phyloP scores from a whole-genome alignment of 2,888 invertebrate genomes.

The Magallana nippona region DNA sequence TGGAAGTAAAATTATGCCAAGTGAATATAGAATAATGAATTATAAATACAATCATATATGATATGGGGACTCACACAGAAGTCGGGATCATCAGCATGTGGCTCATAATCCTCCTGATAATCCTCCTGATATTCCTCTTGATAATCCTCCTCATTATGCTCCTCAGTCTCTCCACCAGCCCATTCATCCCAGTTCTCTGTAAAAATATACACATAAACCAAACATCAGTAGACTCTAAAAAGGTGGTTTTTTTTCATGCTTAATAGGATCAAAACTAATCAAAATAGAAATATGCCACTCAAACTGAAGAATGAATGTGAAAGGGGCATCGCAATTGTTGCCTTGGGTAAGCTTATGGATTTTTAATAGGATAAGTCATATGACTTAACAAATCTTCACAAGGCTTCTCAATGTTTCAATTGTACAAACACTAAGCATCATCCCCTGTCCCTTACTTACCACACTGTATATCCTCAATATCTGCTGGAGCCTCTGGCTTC shows the following conservation, averaged over 20 bases:
- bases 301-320: no score
- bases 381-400: no score
- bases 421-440: not conserved
- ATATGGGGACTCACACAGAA: constrained; percentile 85
- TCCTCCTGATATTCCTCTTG: constrained; percentile 39
- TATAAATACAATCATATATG: not conserved
- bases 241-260: no score
- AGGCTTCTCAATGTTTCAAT: not conserved
- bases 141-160: constrained; percentile 35
- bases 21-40: not conserved
- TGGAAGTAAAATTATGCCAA: not conserved
- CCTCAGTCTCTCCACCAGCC: constrained; percentile 77
- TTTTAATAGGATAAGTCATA: no score
- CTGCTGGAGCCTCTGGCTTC: constrained; percentile 91
- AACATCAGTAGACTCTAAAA: not conserved
- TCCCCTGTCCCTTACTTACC: constrained; percentile 55
- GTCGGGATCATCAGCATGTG: constrained; percentile 84
- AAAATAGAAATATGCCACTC: no score
- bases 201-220: not conserved
- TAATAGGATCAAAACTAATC: no score
- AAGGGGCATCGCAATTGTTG: no score
- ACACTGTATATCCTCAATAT: constrained; percentile 84
- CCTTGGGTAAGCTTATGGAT: no score
- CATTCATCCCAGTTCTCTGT: constrained; percentile 87
- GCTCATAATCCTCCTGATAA: constrained; percentile 57